These are phyloP conservation scores for Gambusia affinis DNA, from an alignment of 2,113 vertebrate genomes.

Conservation along the genomic window DNA sequence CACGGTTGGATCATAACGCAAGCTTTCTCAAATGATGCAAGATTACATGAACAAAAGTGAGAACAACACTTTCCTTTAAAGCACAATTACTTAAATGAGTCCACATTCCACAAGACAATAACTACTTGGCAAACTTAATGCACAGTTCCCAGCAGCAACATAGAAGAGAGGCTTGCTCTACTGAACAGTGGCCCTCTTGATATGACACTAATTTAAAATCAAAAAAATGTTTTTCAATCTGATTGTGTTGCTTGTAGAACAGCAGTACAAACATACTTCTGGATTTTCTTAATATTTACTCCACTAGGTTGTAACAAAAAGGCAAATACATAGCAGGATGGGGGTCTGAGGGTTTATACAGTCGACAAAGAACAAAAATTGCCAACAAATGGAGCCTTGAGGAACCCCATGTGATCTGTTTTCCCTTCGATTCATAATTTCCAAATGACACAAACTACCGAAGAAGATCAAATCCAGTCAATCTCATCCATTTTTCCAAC, in stretches of 20 bases:
- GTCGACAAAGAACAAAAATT: not conserved
- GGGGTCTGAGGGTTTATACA: not conserved
- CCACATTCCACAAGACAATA: constrained; percentile 71
- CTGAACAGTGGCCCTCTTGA: not conserved
- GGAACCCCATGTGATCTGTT: not conserved
- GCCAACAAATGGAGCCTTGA: not conserved
- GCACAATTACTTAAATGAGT: constrained; percentile 4
- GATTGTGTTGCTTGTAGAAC: not conserved
- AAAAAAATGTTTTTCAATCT: not conserved
- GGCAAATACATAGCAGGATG: not conserved
- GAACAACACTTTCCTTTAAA: constrained; percentile 4
- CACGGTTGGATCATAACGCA: constrained; percentile 12
- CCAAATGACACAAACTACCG: not conserved
- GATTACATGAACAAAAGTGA: constrained; percentile 17
- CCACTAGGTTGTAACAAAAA: not conserved
- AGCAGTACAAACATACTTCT: not conserved
- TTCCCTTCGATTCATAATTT: not conserved
- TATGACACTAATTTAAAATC: not conserved
- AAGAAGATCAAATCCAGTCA: not conserved
- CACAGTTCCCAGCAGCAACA: constrained; percentile 60
- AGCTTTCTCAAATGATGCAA: constrained; percentile 15
- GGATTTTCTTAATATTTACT: not conserved
- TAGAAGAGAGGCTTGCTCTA: not conserved
- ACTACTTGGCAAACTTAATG: constrained; percentile 81
- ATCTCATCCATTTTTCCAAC: not conserved